Percentiles rank a stretch among this genome's conserved stretches.
Evolutionary conservation across 2,888 invertebrate species (phyloP).

Genomic region (Nymphalis urticae): DNA sequence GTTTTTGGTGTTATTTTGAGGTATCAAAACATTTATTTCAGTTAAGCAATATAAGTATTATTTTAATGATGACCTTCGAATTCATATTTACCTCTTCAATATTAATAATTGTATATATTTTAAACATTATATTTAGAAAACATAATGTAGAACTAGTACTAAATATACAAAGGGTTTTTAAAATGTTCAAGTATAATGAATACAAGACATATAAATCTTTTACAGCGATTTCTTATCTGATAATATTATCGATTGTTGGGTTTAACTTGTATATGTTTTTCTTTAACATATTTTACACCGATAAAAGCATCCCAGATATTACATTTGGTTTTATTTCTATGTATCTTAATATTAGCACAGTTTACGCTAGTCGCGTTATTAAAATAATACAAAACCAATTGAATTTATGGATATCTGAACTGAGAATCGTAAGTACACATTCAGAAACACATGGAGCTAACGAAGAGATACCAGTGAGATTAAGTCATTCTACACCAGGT

Average conservation of each 20-base stretch:
- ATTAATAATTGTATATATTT: neutral
- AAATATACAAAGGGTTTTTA: constrained; percentile 5
- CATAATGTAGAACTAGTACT: constrained; percentile 2
- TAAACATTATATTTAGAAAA: neutral
- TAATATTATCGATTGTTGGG: neutral
- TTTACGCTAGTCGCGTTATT: constrained; percentile 4
- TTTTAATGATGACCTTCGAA: neutral
- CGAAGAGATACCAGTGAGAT: neutral
- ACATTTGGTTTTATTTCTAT: neutral
- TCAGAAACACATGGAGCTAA: too few relatives aligned
- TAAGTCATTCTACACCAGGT: neutral
- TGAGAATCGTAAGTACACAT: neutral
- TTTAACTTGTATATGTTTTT: neutral
- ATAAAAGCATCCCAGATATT: neutral
- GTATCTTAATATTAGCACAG: neutral
- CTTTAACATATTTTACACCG: neutral
- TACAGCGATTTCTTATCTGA: neutral
- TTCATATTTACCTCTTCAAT: neutral
- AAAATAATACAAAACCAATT: neutral
- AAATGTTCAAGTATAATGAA: constrained; percentile 2
- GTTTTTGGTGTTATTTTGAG: neutral
- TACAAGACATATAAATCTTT: neutral
- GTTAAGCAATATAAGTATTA: neutral
- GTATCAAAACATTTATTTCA: neutral
- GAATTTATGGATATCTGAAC: constrained; percentile 11